phyloP scores from a whole-genome alignment of 64 coral and sea anemone species.

The Actinia equina region DNA sequence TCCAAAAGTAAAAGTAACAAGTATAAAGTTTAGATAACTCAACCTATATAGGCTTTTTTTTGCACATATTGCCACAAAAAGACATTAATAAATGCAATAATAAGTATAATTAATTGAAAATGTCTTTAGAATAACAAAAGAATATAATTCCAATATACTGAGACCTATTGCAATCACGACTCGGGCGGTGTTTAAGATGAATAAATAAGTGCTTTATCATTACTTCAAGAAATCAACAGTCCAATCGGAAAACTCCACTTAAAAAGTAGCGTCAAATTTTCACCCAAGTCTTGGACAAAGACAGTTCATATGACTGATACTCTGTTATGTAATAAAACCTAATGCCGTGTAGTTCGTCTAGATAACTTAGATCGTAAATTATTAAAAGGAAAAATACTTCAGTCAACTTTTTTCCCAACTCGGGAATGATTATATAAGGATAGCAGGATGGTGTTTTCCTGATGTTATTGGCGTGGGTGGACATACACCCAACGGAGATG shows the following conservation, averaged over 20 bases:
- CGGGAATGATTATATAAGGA: background rate
- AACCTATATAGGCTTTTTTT: background rate
- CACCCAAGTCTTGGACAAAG: background rate
- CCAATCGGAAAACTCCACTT: background rate
- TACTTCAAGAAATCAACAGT: background rate
- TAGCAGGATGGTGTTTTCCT: background rate
- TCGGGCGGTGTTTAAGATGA: background rate
- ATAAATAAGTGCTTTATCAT: background rate
- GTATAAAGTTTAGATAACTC: background rate
- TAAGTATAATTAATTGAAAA: constrained; percentile 17
- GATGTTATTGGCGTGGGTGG: constrained; percentile 3
- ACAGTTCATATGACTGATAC: background rate
- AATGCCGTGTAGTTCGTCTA: no score
- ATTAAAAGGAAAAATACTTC: background rate
- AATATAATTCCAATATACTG: background rate
- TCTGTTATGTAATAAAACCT: background rate
- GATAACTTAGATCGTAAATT: no score
- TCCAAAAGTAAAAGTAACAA: background rate
- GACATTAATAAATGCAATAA: constrained; percentile 6
- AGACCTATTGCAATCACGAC: background rate
- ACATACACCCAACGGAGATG: background rate
- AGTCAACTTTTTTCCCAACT: background rate
- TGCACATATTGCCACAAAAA: background rate
- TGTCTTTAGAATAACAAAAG: background rate
- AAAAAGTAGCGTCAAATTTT: background rate